Evolutionary conservation across 64 coral and sea anemone genomes (phyloP).

Genomic region (Pocillopora damicornis): DNA sequence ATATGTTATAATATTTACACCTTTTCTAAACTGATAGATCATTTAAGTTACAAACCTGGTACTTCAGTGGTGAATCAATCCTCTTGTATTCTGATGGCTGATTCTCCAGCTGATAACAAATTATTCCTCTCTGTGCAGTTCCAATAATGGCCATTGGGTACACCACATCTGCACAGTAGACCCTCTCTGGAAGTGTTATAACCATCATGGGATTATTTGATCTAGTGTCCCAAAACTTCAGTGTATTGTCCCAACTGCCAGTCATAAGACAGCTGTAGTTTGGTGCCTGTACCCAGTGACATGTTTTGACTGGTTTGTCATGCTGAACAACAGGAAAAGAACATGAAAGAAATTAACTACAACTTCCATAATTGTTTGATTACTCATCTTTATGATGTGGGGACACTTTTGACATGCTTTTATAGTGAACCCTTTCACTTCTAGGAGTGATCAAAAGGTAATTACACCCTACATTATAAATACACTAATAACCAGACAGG

Average conservation of each 20-base stretch:
- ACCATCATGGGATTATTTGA: constrained; percentile 73
- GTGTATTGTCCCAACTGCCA: constrained; percentile 95
- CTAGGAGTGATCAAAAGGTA: too few relatives aligned
- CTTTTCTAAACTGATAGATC: not conserved
- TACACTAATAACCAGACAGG: too few relatives aligned
- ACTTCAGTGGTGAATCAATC: constrained; percentile 93
- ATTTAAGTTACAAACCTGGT: constrained; percentile 64
- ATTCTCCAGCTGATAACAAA: constrained; percentile 96
- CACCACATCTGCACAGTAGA: constrained; percentile 94
- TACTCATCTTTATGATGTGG: too few relatives aligned
- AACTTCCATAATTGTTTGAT: not conserved
- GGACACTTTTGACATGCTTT: too few relatives aligned
- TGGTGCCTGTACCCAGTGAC: constrained; percentile 88
- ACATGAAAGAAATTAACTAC: not conserved
- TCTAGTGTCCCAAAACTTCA: constrained; percentile 98
- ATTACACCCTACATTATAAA: too few relatives aligned
- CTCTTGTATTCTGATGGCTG: constrained; percentile 93
- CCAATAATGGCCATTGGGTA: constrained; percentile 99
- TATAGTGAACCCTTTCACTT: too few relatives aligned
- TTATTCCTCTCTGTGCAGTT: constrained; percentile 93
- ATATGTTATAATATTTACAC: not conserved
- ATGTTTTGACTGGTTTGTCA: constrained; percentile 81
- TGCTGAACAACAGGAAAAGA: constrained; percentile 56
- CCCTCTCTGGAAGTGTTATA: constrained; percentile 80
- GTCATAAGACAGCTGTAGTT: constrained; percentile 96